phyloP scores from a whole-genome alignment of 2,888 invertebrate genomes.

The Meliscaeva auricollis region DNA sequence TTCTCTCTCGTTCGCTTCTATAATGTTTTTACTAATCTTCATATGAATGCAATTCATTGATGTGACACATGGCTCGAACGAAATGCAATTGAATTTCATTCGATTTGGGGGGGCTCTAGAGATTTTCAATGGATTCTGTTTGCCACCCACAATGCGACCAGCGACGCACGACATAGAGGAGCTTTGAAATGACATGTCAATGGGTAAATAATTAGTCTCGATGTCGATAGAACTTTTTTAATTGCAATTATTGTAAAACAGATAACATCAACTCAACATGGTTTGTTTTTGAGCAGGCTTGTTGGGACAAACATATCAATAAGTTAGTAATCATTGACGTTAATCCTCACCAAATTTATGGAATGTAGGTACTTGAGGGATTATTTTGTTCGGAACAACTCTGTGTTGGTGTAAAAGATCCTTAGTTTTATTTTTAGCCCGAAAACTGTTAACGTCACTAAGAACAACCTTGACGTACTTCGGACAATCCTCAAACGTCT shows the following conservation, averaged over 20 bases:
- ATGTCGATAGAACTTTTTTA: not conserved
- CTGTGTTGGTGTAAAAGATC: too few species aligned
- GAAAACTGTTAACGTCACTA: too few species aligned
- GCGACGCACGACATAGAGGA: not conserved
- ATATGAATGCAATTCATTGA: conserved; percentile 36
- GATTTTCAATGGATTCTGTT: conserved; percentile 26
- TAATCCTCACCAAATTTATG: too few species aligned
- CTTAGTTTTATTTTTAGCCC: too few species aligned
- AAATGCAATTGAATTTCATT: conserved; percentile 40
- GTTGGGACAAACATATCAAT: not conserved
- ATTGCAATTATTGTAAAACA: conserved; percentile 31
- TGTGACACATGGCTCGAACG: conserved; percentile 21
- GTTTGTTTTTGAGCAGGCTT: not conserved
- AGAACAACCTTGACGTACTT: too few species aligned
- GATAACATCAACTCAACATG: not conserved
- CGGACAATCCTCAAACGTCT: too few species aligned
- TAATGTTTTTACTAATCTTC: not conserved
- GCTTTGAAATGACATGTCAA: conserved; percentile 27
- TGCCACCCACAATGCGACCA: conserved; percentile 9
- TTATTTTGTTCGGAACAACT: too few species aligned
- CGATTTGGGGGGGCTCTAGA: conserved; percentile 13
- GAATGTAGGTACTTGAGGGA: too few species aligned
- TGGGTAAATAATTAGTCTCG: conserved; percentile 16
- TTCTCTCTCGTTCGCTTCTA: not conserved
- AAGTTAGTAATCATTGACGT: not conserved